phyloP scores from a whole-genome alignment of 2,888 invertebrate genomes.

The Creontiades dilutus region DNA sequence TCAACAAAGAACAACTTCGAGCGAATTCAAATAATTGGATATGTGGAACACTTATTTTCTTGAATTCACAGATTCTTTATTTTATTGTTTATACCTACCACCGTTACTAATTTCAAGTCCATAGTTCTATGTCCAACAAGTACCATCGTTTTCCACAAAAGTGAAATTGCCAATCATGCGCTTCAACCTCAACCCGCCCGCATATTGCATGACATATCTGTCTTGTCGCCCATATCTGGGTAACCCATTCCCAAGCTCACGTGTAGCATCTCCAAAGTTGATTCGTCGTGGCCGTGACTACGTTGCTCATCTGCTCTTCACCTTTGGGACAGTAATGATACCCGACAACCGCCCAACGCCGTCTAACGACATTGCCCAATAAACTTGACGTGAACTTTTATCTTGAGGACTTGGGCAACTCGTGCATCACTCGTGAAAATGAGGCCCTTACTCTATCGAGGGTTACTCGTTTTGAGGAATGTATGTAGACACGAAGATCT shows the following conservation, averaged over 20 bases:
- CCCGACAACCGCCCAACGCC: neutral
- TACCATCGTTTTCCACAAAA: too few species aligned
- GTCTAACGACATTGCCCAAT: constrained; percentile 11
- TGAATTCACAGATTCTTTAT: too few species aligned
- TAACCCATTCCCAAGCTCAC: neutral
- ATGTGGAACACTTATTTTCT: too few species aligned
- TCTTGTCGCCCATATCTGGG: neutral
- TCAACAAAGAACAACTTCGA: too few species aligned
- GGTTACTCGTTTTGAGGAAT: neutral
- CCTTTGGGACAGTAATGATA: constrained; percentile 18
- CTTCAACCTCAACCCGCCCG: neutral
- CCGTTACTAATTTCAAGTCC: too few species aligned
- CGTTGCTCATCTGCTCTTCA: constrained; percentile 11
- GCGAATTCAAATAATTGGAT: too few species aligned
- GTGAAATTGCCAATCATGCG: too few species aligned
- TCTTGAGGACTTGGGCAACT: neutral
- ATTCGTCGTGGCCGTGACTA: constrained; percentile 25
- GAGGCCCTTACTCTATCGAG: neutral
- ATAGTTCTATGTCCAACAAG: neutral
- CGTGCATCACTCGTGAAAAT: constrained; percentile 22
- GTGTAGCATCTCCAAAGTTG: neutral
- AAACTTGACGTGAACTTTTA: constrained; percentile 3
- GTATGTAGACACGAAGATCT: neutral
- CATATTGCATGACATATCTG: neutral
- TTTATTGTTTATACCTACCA: too few species aligned